Base-by-base conservation (phyloP, 2,113 vertebrate species). In the Vulpes vulpes region DNA sequence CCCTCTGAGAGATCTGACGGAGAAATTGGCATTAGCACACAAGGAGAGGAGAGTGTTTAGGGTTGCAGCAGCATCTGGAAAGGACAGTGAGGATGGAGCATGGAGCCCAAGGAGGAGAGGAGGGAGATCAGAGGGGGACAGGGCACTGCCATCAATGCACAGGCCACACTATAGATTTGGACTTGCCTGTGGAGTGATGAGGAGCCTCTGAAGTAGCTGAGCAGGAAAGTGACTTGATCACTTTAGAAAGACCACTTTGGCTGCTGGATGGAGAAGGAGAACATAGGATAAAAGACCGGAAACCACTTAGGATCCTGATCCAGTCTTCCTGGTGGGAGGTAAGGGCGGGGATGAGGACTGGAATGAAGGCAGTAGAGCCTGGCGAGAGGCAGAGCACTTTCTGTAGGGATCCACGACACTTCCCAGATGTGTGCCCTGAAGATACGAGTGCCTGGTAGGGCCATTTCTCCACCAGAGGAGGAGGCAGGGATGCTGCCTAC, bases 261-360 rank as follows among this genome's bases (percentile, higher is more conserved):
- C 30, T 83, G 49, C 11, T n/a, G 8, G 14, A 12, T 17, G 81
- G 51, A 23, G 16, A 38, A 53, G 23, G 20, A 25, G 25, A 30
- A 38, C 1, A 8, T 22, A 22, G 65, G 32, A 73, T n/a, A 8
- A n/a, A 20, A 90, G 59, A 32, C 1, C 1, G n/a, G 55, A 59
- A 65, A 59, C 4, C 8, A 25, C 0, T 49, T 11, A 43, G 73
- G 59, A 88, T 43, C 11, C 71, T 76, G 30, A 11, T 59, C 10
- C 19, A 32, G 20, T 2, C 30, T 27, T 30, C 22, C 2, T 11
- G 38, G n/a, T 17, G 30, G 43, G 88, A 55, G 25, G 43, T 53
- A 3, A 9, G 0, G 1, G 55, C 22, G 22, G 23, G 23, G 15
- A 3, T 30, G 2, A 20, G 14, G 5, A 2, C 17, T 23, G 11